These are phyloP conservation scores for Yponomeuta plumbellus DNA, from an alignment of 2,888 invertebrate species.

Conservation along the genomic window DNA sequence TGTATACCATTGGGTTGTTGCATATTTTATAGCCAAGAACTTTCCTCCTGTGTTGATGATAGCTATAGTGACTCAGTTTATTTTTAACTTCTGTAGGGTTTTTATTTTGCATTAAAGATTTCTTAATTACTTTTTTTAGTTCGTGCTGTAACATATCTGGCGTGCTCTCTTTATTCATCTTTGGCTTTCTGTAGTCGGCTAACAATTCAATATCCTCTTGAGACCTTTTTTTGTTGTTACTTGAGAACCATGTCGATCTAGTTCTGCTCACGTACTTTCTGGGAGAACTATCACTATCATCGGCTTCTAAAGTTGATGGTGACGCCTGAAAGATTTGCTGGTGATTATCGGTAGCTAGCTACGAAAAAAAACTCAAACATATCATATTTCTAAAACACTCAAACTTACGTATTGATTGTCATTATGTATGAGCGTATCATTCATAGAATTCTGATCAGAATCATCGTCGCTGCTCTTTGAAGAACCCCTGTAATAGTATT, in stretches of 20 bases:
- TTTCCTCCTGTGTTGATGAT: not conserved
- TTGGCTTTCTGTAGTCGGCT: not conserved
- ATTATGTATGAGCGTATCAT: not conserved
- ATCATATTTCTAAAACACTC: not conserved
- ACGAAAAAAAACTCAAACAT: constrained; percentile 4
- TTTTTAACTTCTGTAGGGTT: not conserved
- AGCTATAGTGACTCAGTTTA: not conserved
- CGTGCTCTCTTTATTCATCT: not conserved
- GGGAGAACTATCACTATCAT: constrained; percentile 6
- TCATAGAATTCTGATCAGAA: constrained; percentile 16
- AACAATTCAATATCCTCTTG: not conserved
- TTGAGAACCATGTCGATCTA: not conserved
- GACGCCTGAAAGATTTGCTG: not conserved
- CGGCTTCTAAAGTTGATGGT: constrained; percentile 3
- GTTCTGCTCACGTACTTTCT: not conserved
- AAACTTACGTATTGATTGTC: not conserved
- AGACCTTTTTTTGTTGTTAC: not conserved
- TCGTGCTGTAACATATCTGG: not conserved
- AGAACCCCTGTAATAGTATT: constrained; percentile 34
- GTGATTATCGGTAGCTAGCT: constrained; percentile 6
- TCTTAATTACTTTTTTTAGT: not conserved
- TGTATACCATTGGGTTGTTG: not conserved
- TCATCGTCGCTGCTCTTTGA: constrained; percentile 38
- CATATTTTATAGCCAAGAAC: not conserved
- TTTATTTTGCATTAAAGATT: not conserved